Evolutionary conservation across 2,113 vertebrate species (phyloP), one percentile per base, ranked within the genome.

Genomic region (Gymnobelideus leadbeateri): DNA sequence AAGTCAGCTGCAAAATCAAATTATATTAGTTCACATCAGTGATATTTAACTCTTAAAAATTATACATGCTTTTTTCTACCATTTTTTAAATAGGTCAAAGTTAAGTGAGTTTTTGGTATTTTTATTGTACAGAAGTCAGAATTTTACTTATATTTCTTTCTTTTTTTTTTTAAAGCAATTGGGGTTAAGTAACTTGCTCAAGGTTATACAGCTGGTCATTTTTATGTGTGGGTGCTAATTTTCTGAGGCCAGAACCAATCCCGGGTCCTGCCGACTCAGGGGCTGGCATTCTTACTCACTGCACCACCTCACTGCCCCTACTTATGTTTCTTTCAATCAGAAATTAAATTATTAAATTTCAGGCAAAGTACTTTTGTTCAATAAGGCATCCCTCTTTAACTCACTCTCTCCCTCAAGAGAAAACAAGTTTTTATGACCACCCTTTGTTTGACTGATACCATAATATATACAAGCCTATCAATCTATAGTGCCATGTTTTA

Each of bases 11-110:
- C n/a, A 84, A 84, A 37, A 84, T 43, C 0, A 4, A 97, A 94
- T 49, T 94, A 90, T 94, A 95, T 92, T 94, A 96, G 24, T 51
- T 50, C 47, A 47, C 97, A 96, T 98, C 97, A 94, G 97, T 98
- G 97, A 96, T 92, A 94, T 97, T 97, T 95, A 97, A 94, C 95
- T 95, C 97, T 97, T 98, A 94, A 98, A 97, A 92, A 95, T 96
- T 97, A 96, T 89, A 89, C 94, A 95, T 94, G 94, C 97, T 98
- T 94, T 97, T 77, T 77, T 84, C 31, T 43, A 16, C 68, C n/a
- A 84, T 43, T 37, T 84, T 84, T 68, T 68, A 90, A 95, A 57
- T 1, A 91, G 25, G 10, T 51, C 91, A 90, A 7, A 57, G 0
- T 37, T 94, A 1, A 91, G 11, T 89, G 49, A 91, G 9, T 68